Conservation (phyloP, 2,113 vertebrate genomes). For the Trematocara unimaculatum region DNA sequence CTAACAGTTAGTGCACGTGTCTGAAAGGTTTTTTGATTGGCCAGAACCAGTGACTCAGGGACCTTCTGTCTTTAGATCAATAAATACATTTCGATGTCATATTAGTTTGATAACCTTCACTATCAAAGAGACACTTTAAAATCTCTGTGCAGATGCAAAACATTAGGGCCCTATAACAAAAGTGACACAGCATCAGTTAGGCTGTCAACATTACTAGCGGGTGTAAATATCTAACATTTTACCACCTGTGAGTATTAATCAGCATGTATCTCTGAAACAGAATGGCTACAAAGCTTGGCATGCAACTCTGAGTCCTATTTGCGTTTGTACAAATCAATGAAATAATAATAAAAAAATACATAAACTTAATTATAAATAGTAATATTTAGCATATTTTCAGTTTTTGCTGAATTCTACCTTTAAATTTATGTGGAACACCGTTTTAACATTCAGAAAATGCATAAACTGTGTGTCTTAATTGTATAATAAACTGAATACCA, state of each 20-base stretch:
- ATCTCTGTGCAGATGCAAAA: neutral
- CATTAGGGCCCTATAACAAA: neutral
- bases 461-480: neutral
- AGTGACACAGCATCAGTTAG: neutral
- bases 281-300: neutral
- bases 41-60: neutral
- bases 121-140: neutral
- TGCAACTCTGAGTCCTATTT: neutral
- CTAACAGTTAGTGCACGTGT: neutral
- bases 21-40: neutral
- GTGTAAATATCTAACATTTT: neutral
- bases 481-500: neutral
- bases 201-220: neutral
- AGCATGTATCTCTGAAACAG: neutral
- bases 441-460: neutral
- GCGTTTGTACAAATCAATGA: neutral
- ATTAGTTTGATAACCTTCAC: neutral
- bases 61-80: neutral
- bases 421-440: neutral
- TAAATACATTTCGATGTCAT: neutral
- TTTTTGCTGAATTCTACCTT: neutral
- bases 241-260: neutral
- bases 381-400: neutral
- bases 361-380: neutral
- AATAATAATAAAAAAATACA: neutral